A percentile compares a stretch with the other conserved stretches of the same genome.
Evolutionary conservation across 2,113 vertebrate genomes (phyloP).

Genomic region (Gavialis gangeticus): DNA sequence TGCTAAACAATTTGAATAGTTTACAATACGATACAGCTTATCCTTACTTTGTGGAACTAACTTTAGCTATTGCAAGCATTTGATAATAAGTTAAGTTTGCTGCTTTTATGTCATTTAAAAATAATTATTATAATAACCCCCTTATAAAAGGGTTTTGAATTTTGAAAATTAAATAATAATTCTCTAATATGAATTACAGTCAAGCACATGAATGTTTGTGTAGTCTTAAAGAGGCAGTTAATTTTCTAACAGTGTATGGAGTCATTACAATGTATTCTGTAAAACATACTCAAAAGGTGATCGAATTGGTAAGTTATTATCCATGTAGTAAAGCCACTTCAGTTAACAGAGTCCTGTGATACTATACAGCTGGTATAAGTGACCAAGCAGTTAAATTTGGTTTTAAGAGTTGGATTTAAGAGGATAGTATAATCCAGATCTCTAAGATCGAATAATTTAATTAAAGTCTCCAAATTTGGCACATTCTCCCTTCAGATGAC

Average conservation of each 20-base stretch:
- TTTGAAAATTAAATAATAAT: conserved; percentile 16
- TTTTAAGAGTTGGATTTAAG: background rate
- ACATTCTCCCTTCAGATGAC: background rate
- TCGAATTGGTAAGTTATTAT: background rate
- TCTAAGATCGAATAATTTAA: background rate
- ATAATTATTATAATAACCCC: background rate
- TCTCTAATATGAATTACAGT: background rate
- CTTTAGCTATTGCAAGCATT: conserved; percentile 27
- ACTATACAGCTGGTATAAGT: background rate
- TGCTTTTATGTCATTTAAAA: background rate
- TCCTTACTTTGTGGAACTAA: conserved; percentile 17
- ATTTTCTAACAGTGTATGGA: background rate
- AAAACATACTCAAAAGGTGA: background rate
- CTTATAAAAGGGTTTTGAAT: background rate
- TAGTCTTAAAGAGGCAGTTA: conserved; percentile 1
- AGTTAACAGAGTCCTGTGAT: background rate
- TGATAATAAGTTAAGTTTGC: conserved; percentile 35
- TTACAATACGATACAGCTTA: background rate
- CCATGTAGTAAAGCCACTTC: background rate
- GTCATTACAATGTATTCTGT: background rate
- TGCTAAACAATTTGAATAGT: background rate
- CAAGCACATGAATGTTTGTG: background rate
- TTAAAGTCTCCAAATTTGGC: background rate
- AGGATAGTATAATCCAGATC: background rate
- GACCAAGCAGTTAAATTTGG: background rate